Evolutionary conservation across 2,113 vertebrate genomes (phyloP), one percentile per base, ranked within the genome.

Genomic region (Trematomus loennbergii): DNA sequence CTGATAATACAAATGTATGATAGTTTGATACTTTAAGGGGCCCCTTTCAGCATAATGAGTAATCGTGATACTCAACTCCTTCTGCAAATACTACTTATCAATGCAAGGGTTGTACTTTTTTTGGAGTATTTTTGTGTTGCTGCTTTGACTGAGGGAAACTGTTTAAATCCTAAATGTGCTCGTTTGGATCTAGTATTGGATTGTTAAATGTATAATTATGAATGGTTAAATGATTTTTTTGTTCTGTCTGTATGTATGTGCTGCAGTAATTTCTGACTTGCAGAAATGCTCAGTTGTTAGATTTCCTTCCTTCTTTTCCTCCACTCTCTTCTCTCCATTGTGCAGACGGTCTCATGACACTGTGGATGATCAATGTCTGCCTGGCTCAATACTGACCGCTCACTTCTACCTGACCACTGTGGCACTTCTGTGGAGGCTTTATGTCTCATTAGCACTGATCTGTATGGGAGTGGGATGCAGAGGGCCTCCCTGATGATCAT

Each of bases 301-400:
- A 50, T 58, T 11, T 8, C 13, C 36, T 58, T 43, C 22, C 55
- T 52, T 54, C 22, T 69, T 29, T 52, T 11, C 18, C 29, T 11
- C 1, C 20, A 5, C 9, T 15, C 36, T 13, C 62, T 78, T 64
- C 52, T 78, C 62, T 52, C 49, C 17, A 20, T 43, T 46, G 15
- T 82, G 53, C 36, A 72, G 43, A 45, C 18, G 8, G 18, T 67
- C 71, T 72, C 66, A 13, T 72, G 67, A 80, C 75, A 29, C 20
- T 22, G 16, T 48, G 6, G 43, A 59, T 20, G 65, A 81, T 8
- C 48, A 12, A 9, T 53, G 22, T 71, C 54, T 43, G 2, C 36
- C 36, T n/a, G 49, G 29, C 45, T 67, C 45, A 25, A 6, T 17
- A 20, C 46, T 55, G 48, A 61, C 45, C 25, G 2, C 20, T 55